Evolutionary conservation across 2,113 vertebrate genomes (phyloP).

Genomic region (Phalacrocorax brasilianus): DNA sequence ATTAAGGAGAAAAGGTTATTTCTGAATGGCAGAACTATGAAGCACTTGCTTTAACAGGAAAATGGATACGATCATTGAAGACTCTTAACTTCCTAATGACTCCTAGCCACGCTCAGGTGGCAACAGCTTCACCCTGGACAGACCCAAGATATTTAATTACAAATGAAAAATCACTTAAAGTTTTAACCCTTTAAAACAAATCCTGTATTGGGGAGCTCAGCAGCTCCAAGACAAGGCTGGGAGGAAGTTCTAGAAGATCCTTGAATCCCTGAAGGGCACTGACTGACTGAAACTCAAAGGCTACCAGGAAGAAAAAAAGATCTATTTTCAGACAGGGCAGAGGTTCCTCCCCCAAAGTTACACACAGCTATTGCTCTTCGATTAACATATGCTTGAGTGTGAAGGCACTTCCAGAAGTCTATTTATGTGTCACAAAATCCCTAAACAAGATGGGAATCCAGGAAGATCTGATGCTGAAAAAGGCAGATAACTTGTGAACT

Average conservation of each 20-base stretch:
- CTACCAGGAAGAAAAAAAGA: not conserved
- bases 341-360: not conserved
- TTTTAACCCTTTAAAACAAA: not conserved
- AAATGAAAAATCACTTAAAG: not conserved
- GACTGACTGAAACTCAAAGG: not conserved
- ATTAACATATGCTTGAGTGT: not conserved
- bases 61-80: rapidly evolving
- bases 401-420: not conserved
- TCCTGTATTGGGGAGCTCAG: not conserved
- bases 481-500: not conserved
- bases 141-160: not conserved
- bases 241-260: not conserved
- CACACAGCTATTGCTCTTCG: not conserved
- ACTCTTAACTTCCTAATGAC: not conserved
- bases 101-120: not conserved
- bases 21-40: not conserved
- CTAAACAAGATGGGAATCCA: not conserved
- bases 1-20: not conserved
- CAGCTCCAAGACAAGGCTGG: not conserved
- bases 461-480: not conserved
- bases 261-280: not conserved
- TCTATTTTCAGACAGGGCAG: rapidly evolving
- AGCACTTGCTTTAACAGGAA: not conserved
- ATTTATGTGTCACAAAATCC: not conserved
- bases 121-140: not conserved